Evolutionary conservation across 2,113 vertebrate species (phyloP).

Genomic region (Probosciger aterrimus): DNA sequence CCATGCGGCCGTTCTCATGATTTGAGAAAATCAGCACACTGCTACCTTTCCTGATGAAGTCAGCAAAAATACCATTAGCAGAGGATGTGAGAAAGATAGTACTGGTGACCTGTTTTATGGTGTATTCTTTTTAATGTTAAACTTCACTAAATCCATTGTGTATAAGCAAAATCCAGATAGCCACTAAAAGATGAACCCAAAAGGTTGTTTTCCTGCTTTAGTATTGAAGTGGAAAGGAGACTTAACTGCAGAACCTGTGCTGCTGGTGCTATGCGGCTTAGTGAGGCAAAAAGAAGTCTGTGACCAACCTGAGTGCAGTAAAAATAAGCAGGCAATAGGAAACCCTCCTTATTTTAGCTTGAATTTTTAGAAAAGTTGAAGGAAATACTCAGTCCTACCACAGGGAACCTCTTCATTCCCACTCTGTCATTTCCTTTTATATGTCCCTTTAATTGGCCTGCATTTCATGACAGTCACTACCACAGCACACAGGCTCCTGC

Average conservation of each 20-base stretch:
- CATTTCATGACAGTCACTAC: slow-evolving; percentile 27
- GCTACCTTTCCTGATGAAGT: neutral
- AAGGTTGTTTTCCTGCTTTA: neutral
- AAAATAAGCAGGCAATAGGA: neutral
- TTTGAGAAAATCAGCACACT: neutral
- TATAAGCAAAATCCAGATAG: neutral
- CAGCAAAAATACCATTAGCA: neutral
- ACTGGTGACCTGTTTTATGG: neutral
- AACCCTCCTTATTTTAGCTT: neutral
- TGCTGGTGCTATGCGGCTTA: neutral
- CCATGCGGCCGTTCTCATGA: neutral
- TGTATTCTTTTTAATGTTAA: neutral
- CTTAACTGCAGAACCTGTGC: neutral
- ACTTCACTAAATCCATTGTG: neutral
- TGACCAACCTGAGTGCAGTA: neutral
- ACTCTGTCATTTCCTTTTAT: slow-evolving; percentile 1
- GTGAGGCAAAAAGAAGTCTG: neutral
- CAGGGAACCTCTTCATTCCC: neutral
- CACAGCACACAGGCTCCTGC: neutral
- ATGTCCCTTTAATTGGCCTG: neutral
- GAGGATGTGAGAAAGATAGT: neutral
- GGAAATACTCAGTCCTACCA: neutral
- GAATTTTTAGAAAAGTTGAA: neutral
- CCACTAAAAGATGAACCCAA: neutral
- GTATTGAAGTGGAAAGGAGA: neutral